These are phyloP conservation scores for Nomada hirtipes DNA, from an alignment of 2,888 invertebrate genomes.

Conservation along the genomic window DNA sequence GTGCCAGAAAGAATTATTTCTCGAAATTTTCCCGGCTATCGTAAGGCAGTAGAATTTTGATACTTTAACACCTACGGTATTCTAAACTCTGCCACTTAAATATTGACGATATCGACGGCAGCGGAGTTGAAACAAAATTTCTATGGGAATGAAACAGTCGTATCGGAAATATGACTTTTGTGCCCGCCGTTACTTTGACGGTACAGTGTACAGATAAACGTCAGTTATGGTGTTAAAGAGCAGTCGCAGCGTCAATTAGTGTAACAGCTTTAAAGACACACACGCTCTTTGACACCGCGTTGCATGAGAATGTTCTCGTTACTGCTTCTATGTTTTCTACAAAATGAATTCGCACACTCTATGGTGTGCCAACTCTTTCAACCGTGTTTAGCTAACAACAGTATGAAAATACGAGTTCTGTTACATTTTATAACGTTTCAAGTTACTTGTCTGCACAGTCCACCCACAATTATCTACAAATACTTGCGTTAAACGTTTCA, in stretches of 20 bases:
- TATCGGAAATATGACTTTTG: neutral
- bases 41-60: neutral
- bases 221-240: slow-evolving; percentile 21
- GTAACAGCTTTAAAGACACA: slow-evolving; percentile 58
- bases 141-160: neutral
- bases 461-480: no score
- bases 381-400: neutral
- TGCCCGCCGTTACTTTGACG: neutral
- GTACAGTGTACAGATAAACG: slow-evolving; percentile 3
- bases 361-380: neutral
- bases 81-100: neutral
- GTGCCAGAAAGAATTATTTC: slow-evolving; percentile 1
- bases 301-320: slow-evolving; percentile 37
- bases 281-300: slow-evolving; percentile 39
- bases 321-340: slow-evolving; percentile 17
- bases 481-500: no score
- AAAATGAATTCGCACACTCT: slow-evolving; percentile 18
- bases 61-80: neutral
- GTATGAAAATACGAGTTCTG: neutral
- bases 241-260: slow-evolving; percentile 45
- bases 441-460: no score
- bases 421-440: no score
- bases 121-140: neutral
- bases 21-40: neutral
- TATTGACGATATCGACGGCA: neutral